Evolutionary conservation across 2,113 vertebrate species (phyloP), one percentile per base, ranked within the genome.

Genomic region (Notarius quadriscutis): DNA sequence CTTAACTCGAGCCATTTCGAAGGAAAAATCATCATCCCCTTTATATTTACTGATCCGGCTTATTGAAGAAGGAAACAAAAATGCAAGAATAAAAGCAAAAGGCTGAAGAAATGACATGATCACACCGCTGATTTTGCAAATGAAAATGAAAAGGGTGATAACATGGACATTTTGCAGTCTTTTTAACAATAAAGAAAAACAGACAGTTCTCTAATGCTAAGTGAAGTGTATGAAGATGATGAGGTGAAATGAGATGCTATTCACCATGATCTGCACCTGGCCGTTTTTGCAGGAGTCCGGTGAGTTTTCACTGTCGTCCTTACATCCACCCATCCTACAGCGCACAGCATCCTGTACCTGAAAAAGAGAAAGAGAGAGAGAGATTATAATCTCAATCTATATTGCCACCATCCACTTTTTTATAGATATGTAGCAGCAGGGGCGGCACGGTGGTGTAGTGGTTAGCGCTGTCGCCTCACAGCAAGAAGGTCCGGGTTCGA

Each of bases 181-280:
- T 79, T 27, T 57, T n/a, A 30, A 80, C 5, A 5, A 18, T 55
- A 57, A 22, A 74, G 5, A 51, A 1, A 58, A 30, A 17, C 1
- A 20, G 4, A 10, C 0, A 11, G n/a, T 80, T 57, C 22, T n/a
- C 11, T 77, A 77, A 51, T 7, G n/a, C 74, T 25, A 30, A 2
- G n/a, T 53, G 60, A 69, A 57, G 15, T 30, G 30, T 18, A 51
- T 30, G 30, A 81, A 58, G 18, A 58, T 27, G 91, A 92, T 95
- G 94, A 92, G 92, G 94, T 96, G 95, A 86, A 92, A 92, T 92
- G 90, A 81, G 75, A 91, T 94, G 93, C 88, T 95, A 96, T 97
- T 99, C 97, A 99, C 98, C 98, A 99, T 96, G 95, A 99, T 99
- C 96, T 99, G 98, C 94, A 99, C 96, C 95, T 99, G 98, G 92